phyloP scores from a whole-genome alignment of 1,140 invertebrate genomes.

The Temnothorax longispinosus region DNA sequence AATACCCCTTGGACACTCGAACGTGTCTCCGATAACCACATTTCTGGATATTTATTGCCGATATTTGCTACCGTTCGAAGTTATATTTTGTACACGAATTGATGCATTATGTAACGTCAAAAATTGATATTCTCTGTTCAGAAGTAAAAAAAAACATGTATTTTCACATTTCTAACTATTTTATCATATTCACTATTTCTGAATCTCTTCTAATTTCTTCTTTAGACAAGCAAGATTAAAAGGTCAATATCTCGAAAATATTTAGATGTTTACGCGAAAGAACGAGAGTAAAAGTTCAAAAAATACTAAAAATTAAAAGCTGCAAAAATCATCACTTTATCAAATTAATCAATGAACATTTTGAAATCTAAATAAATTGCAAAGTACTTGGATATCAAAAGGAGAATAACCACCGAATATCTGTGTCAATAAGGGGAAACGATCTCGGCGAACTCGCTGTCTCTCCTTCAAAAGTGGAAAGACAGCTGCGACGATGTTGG shows the following conservation, averaged over 20 bases:
- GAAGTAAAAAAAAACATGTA: background rate
- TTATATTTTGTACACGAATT: background rate
- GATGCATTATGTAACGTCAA: background rate
- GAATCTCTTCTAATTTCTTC: background rate
- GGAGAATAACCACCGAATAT: slow-evolving; percentile 30
- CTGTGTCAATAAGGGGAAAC: background rate
- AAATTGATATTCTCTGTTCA: background rate
- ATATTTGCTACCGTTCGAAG: background rate
- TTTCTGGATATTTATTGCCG: background rate
- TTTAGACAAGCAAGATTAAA: background rate
- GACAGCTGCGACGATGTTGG: slow-evolving; percentile 1
- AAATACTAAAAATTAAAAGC: background rate
- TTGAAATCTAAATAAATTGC: background rate
- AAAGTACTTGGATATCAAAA: background rate
- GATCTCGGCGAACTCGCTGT: background rate
- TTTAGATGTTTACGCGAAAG: background rate
- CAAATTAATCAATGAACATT: background rate
- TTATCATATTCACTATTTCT: background rate
- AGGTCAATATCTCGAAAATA: background rate
- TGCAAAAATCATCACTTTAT: background rate
- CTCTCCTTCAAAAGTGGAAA: slow-evolving; percentile 18
- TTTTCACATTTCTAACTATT: no score
- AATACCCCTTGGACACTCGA: slow-evolving; percentile 26
- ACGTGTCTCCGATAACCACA: background rate
- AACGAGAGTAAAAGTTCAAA: background rate